A percentile compares a stretch with the other conserved stretches of the same genome.
Evolutionary conservation across 1,140 invertebrate genomes (phyloP).

Genomic region (Drosophila truncata): DNA sequence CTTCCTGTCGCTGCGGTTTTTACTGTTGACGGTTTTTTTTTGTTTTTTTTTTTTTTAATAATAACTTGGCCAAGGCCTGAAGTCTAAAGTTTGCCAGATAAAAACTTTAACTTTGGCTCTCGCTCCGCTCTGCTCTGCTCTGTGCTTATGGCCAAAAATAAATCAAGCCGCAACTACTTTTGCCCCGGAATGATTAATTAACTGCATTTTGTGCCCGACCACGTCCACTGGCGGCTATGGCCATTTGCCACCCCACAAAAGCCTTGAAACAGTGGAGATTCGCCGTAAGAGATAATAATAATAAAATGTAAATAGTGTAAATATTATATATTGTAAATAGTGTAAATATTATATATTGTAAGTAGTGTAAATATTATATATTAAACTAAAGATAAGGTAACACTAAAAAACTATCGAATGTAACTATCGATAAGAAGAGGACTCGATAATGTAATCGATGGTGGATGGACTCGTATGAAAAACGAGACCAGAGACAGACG

Average conservation of each 20-base stretch:
- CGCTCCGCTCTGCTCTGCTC: too few relatives aligned
- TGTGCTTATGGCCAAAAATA: slow-evolving; percentile 69
- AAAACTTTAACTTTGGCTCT: slow-evolving; percentile 70
- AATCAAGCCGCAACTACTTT: slow-evolving; percentile 80
- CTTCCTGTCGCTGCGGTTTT: slow-evolving; percentile 42
- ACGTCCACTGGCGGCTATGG: slow-evolving; percentile 32
- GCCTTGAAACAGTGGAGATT: slow-evolving; percentile 1
- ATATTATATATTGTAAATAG: too few relatives aligned
- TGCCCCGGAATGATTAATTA: slow-evolving; percentile 75
- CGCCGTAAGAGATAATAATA: background rate
- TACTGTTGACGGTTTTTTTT: slow-evolving; percentile 43
- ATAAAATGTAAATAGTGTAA: too few relatives aligned
- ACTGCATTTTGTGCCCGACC: slow-evolving; percentile 74
- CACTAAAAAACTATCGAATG: too few relatives aligned
- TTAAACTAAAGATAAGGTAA: too few relatives aligned
- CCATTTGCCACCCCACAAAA: background rate
- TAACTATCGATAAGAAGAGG: too few relatives aligned
- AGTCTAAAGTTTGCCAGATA: slow-evolving; percentile 37
- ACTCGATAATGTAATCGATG: too few relatives aligned
- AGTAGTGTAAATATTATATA: too few relatives aligned
- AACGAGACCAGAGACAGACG: too few relatives aligned
- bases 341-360: too few relatives aligned
- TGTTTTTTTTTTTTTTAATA: slow-evolving; percentile 56
- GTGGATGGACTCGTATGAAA: too few relatives aligned
- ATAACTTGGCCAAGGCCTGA: slow-evolving; percentile 46